Base-by-base conservation (phyloP, 2,888 invertebrate species). In the Pantelozetes paolii region DNA sequence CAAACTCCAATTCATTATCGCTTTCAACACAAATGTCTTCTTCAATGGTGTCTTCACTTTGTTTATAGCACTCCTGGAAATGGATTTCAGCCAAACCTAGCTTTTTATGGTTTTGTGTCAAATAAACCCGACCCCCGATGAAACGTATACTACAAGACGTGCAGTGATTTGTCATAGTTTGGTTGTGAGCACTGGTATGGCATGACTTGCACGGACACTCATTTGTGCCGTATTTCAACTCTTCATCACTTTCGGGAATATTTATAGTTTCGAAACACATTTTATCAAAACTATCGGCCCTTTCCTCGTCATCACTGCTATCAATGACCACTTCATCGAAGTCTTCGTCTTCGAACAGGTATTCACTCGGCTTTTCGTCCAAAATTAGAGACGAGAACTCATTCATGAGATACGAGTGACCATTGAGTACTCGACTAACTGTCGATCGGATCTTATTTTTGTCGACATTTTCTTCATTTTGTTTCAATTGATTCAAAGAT, bases 141-240 rank as follows among this genome's bases (percentile, higher is more conserved):
- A 75, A 75, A 6, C 71, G 70, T 23, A 75, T 73, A 11, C 73
- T 69, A 67, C 75, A 75, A 15, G 71, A 30, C 36, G 30, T 50
- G 57, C 75, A 75, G 50, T 75, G 75, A 18, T 26, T 45, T 3
- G n/a, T 15, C 13, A 40, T 9, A 32, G 20, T n/a, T 5, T 45
- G 54, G 9, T 23, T 23, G n/a, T 2, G 20, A n/a, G n/a, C n/a
- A 18, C 11, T 30, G 6, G n/a, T 69, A 42, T 73, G 75, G 70
- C 75, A 75, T 23, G 42, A n/a, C 2, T 28, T 73, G 28, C 75
- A 75, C 26, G 75, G 75, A 64, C 75, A 75, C 40, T 73, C 73
- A 45, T 69, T 75, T 9, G 75, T 75, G 9, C 75, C 73, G 42
- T 73, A 75, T 54, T 73, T 73, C 9, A 40, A 9, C 18, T 75